Base-by-base conservation (phyloP, 2,888 invertebrate genomes). In the Lasioglossum marginatum region DNA sequence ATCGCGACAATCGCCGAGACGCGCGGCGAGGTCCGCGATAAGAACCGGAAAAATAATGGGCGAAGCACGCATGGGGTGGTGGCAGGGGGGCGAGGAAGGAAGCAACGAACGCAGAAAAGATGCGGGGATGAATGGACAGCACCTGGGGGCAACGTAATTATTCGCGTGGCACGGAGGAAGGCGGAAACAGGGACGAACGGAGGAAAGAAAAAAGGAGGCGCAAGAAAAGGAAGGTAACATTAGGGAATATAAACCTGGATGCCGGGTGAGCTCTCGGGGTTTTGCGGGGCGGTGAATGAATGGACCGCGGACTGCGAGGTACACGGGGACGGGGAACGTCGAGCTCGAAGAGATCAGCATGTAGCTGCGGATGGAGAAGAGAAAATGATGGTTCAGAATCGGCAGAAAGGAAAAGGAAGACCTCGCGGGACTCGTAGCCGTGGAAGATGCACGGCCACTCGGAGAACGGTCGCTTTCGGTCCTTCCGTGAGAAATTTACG, bases 371-470 rank as follows among this genome's bases (percentile, higher is more conserved):
- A 82, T 68, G 78, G 77, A 37, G 63, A 76, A 76, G 76, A 77
- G 74, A 68, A 82, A 40, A 48, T 34, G 81, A 74, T 77, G 75
- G 77, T 5, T 71, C 68, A n/a, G n/a, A 60, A 37, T 80, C 79
- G 75, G 72, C 66, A 63, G 77, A 80, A 88, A 82, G 37, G 83
- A 79, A 83, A 75, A 81, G 87, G 81, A 86, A 81, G 86, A 91
- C 87, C 94, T 92, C 93, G 89, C 91, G 93, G 92, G 93, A 92
- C 91, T 93, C 92, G 92, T 93, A 92, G 19, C 82, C 88, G 89
- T 88, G 92, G 90, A 92, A 91, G 92, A 93, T 87, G 90, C 92
- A 91, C 90, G 90, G 91, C 92, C 90, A 92, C 93, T 93, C 89
- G 85, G 92, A 91, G 91, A 90, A 90, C 89, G 89, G 87, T 90